These are phyloP conservation scores for Odontocolon sp. DNA, from an alignment of 2,888 invertebrate species.

Conservation along the genomic window DNA sequence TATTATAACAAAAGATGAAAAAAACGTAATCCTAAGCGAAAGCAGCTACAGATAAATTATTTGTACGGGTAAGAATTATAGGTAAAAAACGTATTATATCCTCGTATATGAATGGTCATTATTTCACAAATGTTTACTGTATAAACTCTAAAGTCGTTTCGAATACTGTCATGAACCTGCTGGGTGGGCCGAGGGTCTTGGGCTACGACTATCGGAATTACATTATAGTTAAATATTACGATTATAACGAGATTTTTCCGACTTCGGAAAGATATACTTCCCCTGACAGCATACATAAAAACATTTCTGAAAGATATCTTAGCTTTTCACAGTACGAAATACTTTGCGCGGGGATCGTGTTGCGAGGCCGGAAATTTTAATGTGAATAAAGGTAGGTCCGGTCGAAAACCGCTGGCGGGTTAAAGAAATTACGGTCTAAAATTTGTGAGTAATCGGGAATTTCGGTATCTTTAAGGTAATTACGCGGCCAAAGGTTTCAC, in stretches of 20 bases:
- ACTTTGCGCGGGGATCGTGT: too few species aligned
- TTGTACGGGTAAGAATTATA: conserved; percentile 50
- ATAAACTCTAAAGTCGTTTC: conserved; percentile 21
- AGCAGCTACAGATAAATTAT: conserved; percentile 41
- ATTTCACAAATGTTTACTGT: conserved; percentile 46
- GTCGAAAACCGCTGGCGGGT: too few species aligned
- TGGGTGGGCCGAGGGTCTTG: neutral
- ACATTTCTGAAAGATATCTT: too few species aligned
- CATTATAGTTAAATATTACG: neutral
- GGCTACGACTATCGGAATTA: conserved; percentile 15
- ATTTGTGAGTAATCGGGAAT: too few species aligned
- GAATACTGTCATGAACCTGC: conserved; percentile 10
- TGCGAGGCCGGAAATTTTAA: too few species aligned
- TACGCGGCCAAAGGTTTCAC: too few species aligned
- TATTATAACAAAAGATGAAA: conserved; percentile 29
- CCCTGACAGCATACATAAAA: too few species aligned
- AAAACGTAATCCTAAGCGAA: conserved; percentile 35
- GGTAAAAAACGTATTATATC: conserved; percentile 41
- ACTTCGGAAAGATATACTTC: neutral
- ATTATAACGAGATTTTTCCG: neutral
- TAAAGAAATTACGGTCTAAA: too few species aligned
- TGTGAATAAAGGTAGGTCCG: too few species aligned
- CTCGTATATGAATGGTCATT: conserved; percentile 47
- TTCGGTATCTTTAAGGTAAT: too few species aligned
- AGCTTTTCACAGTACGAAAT: too few species aligned